Percentiles rank a stretch among this genome's conserved stretches.
These are phyloP conservation scores for Pecten maximus DNA, from an alignment of 2,888 invertebrate species.

Conservation along the genomic window DNA sequence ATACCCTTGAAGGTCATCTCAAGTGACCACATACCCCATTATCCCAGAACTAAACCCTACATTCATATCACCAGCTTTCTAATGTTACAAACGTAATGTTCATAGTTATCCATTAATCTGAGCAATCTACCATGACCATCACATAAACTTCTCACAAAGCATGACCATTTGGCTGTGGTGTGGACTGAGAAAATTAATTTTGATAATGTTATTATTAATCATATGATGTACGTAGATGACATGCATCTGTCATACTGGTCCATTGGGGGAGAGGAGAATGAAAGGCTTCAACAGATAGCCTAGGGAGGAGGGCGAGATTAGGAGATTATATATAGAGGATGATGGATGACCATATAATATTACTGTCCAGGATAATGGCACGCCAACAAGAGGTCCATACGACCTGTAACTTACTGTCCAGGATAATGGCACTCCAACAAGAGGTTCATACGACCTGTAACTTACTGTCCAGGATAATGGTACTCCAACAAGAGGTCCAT, in stretches of 20 bases:
- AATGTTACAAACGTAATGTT: background rate
- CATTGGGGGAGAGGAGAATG: background rate
- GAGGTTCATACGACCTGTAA: background rate
- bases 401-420: background rate
- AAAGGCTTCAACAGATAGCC: background rate
- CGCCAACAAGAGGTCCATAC: background rate
- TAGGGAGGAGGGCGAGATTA: background rate
- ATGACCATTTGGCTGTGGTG: background rate
- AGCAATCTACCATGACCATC: background rate
- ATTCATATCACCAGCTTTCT: background rate
- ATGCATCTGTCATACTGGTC: slow-evolving; percentile 2
- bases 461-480: background rate
- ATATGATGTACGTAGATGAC: background rate
- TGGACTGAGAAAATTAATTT: background rate
- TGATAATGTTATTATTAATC: slow-evolving; percentile 30
- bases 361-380: background rate
- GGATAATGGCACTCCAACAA: background rate
- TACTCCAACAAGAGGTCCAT: background rate
- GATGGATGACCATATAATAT: slow-evolving; percentile 10
- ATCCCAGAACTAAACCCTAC: background rate
- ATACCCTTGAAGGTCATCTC: background rate
- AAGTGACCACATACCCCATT: no score
- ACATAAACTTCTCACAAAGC: background rate
- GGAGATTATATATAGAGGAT: background rate
- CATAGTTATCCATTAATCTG: background rate